Conservation (phyloP, 1,140 invertebrate genomes). For the Argopecten irradians region DNA sequence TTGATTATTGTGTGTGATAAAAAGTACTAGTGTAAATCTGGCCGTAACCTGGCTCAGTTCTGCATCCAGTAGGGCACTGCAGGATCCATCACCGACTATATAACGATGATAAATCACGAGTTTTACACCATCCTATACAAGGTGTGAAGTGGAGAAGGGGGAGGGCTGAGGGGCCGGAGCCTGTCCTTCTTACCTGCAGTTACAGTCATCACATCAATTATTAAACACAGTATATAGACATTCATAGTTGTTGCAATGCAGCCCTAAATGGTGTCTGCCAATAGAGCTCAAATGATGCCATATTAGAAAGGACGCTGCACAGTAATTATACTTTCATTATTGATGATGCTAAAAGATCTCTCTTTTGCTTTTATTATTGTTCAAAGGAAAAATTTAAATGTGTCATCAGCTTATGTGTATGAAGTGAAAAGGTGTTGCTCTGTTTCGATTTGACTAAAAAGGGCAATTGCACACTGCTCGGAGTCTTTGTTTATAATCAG, state of each 20-base stretch:
- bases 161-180: not conserved
- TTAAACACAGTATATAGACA: not conserved
- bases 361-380: not conserved
- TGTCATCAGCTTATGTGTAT: too few relatives aligned
- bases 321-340: not conserved
- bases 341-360: not conserved
- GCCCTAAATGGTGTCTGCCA: not conserved
- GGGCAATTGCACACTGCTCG: too few relatives aligned
- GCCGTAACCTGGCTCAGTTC: not conserved
- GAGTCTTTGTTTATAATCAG: too few relatives aligned
- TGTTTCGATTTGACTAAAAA: too few relatives aligned
- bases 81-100: not conserved
- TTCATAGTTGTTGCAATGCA: not conserved
- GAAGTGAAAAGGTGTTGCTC: too few relatives aligned
- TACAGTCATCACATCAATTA: not conserved
- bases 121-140: not conserved
- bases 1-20: not conserved
- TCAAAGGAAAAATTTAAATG: not conserved
- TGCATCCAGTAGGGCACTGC: not conserved
- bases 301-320: not conserved
- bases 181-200: not conserved
- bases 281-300: not conserved
- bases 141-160: not conserved
- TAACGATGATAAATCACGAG: conserved; percentile 9
- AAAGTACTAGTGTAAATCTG: conserved; percentile 15